Percentiles rank a stretch among this genome's conserved stretches.
These are phyloP conservation scores for Cephalopterus ornatus DNA, from an alignment of 2,113 vertebrate genomes.

Conservation along the genomic window DNA sequence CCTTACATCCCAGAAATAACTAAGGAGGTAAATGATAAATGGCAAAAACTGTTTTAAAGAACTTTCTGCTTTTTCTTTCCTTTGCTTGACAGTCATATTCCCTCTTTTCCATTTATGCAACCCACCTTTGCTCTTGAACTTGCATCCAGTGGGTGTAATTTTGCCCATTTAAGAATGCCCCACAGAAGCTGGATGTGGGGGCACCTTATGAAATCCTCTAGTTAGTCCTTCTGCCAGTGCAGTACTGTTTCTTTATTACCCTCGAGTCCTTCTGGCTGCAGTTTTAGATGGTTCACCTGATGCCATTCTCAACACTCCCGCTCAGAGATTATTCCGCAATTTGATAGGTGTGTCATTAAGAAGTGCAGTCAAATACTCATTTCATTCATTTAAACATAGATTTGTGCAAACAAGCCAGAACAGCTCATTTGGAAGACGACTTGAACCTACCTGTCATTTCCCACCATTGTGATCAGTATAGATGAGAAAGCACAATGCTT, in stretches of 20 bases:
- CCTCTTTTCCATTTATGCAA: not conserved
- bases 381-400: not conserved
- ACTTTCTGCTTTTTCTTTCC: not conserved
- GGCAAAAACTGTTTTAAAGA: not conserved
- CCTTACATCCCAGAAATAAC: not conserved
- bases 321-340: not conserved
- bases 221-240: not conserved
- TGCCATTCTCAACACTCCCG: not conserved
- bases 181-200: not conserved
- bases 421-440: not conserved
- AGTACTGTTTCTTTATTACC: not conserved
- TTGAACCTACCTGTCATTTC: not conserved
- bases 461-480: not conserved
- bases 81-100: not conserved
- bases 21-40: not conserved
- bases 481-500: not conserved
- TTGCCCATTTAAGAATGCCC: not conserved
- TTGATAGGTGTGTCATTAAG: not conserved
- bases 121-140: not conserved
- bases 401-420: not conserved
- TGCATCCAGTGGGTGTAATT: not conserved
- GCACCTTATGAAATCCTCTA: not conserved
- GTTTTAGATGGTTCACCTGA: not conserved
- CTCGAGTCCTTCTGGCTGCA: not conserved
- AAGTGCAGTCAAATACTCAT: not conserved